Evolutionary conservation across 2,113 vertebrate species (phyloP).

Genomic region (Hiodon alosoides): DNA sequence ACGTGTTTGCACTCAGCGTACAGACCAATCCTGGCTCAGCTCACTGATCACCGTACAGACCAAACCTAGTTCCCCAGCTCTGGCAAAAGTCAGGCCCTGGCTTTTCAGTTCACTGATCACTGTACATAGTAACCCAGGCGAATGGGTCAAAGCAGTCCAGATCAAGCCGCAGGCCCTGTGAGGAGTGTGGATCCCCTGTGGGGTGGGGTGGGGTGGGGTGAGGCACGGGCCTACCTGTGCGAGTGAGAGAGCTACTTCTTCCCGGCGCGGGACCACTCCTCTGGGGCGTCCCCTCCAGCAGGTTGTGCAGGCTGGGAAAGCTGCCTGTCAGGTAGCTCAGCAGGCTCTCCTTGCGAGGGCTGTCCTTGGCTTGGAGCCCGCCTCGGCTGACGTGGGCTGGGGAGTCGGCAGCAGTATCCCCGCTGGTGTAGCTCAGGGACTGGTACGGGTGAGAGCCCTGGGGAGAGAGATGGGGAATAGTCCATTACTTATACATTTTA

Average conservation of each 20-base stretch:
- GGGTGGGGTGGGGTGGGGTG: too few relatives aligned
- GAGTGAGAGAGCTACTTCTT: constrained; percentile 85
- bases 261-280: constrained; percentile 64
- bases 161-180: too few relatives aligned
- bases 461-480: constrained; percentile 9
- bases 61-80: too few relatives aligned
- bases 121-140: too few relatives aligned
- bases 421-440: constrained; percentile 93
- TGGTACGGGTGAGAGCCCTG: constrained; percentile 96
- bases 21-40: too few relatives aligned
- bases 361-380: constrained; percentile 73
- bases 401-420: constrained; percentile 93
- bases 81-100: too few relatives aligned
- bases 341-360: constrained; percentile 90
- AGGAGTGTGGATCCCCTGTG: too few relatives aligned
- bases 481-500: too few relatives aligned
- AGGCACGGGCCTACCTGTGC: constrained; percentile 68
- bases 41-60: too few relatives aligned
- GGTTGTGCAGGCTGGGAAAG: constrained; percentile 91
- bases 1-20: too few relatives aligned
- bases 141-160: too few relatives aligned
- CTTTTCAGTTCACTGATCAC: too few relatives aligned
- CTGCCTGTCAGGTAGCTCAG: constrained; percentile 94
- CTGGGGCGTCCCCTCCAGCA: constrained; percentile 89
- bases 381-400: constrained; percentile 80